These are phyloP conservation scores for Phragmatobia fuliginosa DNA, from an alignment of 2,888 invertebrate species.

Conservation along the genomic window DNA sequence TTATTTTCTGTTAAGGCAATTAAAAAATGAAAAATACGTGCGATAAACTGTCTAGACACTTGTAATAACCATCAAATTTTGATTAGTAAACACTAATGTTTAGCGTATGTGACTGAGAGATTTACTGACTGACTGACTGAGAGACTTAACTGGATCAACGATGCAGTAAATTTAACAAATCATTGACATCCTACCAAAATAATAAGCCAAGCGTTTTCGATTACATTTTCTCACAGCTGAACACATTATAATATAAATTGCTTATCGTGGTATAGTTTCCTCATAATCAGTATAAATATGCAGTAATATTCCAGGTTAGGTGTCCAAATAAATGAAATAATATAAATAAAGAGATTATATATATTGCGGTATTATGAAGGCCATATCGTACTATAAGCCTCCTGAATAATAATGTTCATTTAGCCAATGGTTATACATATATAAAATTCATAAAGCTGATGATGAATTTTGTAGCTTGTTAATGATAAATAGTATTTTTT, in stretches of 20 bases:
- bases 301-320: background rate
- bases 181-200: background rate
- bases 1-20: background rate
- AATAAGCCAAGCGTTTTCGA: background rate
- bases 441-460: background rate
- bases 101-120: too few species aligned
- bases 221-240: slow-evolving; percentile 15
- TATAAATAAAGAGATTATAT: slow-evolving; percentile 1
- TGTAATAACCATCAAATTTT: background rate
- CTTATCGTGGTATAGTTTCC: slow-evolving; percentile 26
- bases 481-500: background rate
- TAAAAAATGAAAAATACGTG: background rate
- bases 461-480: background rate
- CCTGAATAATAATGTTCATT: background rate
- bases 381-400: background rate
- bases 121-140: too few species aligned
- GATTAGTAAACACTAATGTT: too few species aligned
- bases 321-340: slow-evolving; percentile 2
- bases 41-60: background rate
- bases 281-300: slow-evolving; percentile 26
- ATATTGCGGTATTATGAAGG: background rate
- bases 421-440: background rate
- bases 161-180: too few species aligned
- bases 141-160: too few species aligned
- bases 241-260: slow-evolving; percentile 21